Evolutionary conservation across 2,113 vertebrate genomes (phyloP).

Genomic region (Cinclus mexicanus): DNA sequence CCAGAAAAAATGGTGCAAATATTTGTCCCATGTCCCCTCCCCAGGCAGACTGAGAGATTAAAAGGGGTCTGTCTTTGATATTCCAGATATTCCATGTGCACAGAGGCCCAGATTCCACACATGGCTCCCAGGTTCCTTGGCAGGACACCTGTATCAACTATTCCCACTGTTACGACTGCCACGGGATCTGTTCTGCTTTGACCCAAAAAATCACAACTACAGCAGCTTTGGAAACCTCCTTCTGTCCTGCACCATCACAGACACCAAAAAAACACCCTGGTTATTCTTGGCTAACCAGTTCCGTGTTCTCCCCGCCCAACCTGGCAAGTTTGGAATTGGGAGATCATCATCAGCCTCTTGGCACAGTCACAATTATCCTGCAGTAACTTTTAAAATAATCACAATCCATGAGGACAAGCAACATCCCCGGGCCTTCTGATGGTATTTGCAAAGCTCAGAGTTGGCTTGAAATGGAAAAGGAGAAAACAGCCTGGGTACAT

Average conservation of each 20-base stretch:
- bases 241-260: not conserved
- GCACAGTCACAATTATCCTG: conserved; percentile 4
- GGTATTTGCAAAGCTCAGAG: not conserved
- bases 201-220: not conserved
- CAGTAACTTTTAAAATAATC: conserved; percentile 2
- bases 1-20: not conserved
- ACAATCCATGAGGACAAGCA: not conserved
- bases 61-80: not conserved
- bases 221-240: not conserved
- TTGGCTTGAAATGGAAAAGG: not conserved
- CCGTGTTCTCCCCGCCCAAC: not conserved
- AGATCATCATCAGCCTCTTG: not conserved
- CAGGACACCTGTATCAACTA: not conserved
- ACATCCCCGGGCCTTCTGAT: not conserved
- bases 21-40: not conserved
- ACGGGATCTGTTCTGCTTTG: not conserved
- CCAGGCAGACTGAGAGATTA: not conserved
- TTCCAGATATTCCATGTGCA: not conserved
- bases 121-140: not conserved
- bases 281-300: not conserved
- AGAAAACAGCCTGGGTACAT: not conserved
- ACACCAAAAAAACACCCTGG: not conserved
- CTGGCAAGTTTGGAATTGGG: not conserved
- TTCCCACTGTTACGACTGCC: not conserved
- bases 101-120: not conserved